Conservation (phyloP, 2,113 vertebrate species). For the Propithecus coquereli region DNA sequence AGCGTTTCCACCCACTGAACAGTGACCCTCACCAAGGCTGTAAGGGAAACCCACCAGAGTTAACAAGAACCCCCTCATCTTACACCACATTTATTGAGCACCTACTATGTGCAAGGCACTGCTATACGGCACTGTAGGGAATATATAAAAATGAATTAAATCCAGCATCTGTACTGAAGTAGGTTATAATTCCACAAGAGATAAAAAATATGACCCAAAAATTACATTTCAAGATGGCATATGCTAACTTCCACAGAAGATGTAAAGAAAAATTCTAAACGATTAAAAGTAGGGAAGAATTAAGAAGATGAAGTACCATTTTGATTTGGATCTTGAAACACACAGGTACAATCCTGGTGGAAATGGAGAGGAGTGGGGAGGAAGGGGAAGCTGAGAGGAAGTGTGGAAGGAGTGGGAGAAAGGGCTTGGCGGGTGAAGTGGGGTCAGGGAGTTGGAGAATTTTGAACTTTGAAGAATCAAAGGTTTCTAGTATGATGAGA, state of each 20-base stretch:
- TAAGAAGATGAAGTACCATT: constrained; percentile 28
- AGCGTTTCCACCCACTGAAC: neutral
- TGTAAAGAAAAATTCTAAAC: constrained; percentile 1
- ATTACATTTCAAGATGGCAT: constrained; percentile 2
- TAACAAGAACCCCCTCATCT: neutral
- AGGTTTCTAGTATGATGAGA: neutral
- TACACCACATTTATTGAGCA: constrained; percentile 7
- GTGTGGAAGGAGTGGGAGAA: neutral
- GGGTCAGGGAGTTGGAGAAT: neutral
- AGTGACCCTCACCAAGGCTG: neutral
- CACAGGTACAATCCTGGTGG: neutral
- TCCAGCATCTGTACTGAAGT: neutral
- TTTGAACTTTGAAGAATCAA: constrained; percentile 20
- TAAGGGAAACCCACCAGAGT: neutral
- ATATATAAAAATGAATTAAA: constrained; percentile 37
- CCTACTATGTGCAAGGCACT: constrained; percentile 20
- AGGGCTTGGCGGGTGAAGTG: neutral
- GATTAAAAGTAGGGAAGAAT: neutral
- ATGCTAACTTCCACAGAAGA: constrained; percentile 19
- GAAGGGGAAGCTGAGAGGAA: neutral
- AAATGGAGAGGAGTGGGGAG: neutral
- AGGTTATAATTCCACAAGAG: neutral
- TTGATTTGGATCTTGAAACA: constrained; percentile 34
- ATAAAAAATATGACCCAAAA: neutral
- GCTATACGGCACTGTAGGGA: neutral